Percentiles rank a stretch among this genome's conserved stretches.
phyloP scores from a whole-genome alignment of 2,888 invertebrate genomes.

The Willowsia nigromaculata region DNA sequence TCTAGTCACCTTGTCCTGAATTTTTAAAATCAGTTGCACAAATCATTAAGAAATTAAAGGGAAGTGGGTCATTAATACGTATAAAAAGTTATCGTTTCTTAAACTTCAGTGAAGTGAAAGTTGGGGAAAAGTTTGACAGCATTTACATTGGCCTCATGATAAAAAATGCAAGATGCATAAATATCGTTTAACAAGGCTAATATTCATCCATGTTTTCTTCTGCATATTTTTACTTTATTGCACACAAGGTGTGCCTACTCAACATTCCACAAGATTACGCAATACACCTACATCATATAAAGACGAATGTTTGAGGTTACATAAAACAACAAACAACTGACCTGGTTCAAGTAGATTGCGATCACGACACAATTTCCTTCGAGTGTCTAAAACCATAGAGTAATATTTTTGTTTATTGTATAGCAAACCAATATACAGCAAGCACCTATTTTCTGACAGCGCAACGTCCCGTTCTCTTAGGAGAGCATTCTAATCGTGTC shows the following conservation, averaged over 20 bases:
- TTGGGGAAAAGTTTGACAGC: neutral
- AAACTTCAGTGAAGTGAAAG: neutral
- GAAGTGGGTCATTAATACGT: neutral
- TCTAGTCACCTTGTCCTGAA: constrained; percentile 31
- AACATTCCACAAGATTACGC: neutral
- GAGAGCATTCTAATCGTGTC: too few species aligned
- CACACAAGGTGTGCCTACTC: too few species aligned
- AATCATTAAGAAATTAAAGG: neutral
- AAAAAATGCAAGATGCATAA: too few species aligned
- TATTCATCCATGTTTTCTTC: too few species aligned
- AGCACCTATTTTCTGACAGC: too few species aligned
- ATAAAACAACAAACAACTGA: constrained; percentile 41
- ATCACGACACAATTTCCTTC: constrained; percentile 49
- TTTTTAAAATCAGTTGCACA: neutral
- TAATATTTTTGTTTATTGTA: neutral
- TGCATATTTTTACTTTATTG: too few species aligned
- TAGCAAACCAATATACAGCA: neutral
- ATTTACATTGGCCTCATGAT: too few species aligned
- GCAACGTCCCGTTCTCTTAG: too few species aligned
- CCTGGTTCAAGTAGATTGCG: constrained; percentile 67
- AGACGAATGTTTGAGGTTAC: neutral
- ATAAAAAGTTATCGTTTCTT: neutral
- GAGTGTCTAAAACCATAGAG: neutral
- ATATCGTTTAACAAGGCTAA: too few species aligned
- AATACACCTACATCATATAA: too few species aligned